These are phyloP conservation scores for Anas platyrhynchos DNA, from an alignment of 2,113 vertebrate species.

Conservation along the genomic window DNA sequence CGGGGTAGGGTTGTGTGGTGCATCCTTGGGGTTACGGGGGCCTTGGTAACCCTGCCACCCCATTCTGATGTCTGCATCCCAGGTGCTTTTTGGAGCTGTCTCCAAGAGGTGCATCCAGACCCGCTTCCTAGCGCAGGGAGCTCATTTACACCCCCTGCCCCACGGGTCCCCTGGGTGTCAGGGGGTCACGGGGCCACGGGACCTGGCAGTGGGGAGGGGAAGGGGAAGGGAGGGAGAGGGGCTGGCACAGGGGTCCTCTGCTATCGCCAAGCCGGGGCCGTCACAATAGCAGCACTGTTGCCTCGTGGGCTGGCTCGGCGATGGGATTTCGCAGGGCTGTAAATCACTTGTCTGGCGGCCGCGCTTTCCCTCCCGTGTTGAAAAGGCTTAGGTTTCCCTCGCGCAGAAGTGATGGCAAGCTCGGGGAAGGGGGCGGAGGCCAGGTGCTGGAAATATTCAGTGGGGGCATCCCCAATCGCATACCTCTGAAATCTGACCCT, in stretches of 20 bases:
- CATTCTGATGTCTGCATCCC: neutral
- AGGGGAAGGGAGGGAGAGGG: neutral
- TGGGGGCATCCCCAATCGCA: neutral
- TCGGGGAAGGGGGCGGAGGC: neutral
- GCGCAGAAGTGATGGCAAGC: neutral
- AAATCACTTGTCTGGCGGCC: neutral
- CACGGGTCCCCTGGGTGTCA: neutral
- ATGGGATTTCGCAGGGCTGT: neutral
- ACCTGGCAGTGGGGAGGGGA: neutral
- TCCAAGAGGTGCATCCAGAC: neutral
- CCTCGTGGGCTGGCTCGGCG: neutral
- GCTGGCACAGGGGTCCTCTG: neutral
- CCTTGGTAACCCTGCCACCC: neutral
- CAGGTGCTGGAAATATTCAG: neutral
- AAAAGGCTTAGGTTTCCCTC: slow-evolving; percentile 2
- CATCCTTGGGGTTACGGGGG: neutral
- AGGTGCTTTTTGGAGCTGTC: neutral
- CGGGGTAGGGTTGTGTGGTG: too few species aligned
- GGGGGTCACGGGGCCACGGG: neutral
- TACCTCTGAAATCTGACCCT: slow-evolving; percentile 38
- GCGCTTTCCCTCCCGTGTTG: neutral
- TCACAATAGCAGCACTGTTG: slow-evolving; percentile 24
- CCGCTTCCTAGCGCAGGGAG: neutral
- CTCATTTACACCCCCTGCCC: accelerated
- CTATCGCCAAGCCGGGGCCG: accelerated